A percentile compares a stretch with the other conserved stretches of the same genome.
phyloP scores from a whole-genome alignment of 1,140 invertebrate genomes.

The Pseudomyrmex flavicornis region DNA sequence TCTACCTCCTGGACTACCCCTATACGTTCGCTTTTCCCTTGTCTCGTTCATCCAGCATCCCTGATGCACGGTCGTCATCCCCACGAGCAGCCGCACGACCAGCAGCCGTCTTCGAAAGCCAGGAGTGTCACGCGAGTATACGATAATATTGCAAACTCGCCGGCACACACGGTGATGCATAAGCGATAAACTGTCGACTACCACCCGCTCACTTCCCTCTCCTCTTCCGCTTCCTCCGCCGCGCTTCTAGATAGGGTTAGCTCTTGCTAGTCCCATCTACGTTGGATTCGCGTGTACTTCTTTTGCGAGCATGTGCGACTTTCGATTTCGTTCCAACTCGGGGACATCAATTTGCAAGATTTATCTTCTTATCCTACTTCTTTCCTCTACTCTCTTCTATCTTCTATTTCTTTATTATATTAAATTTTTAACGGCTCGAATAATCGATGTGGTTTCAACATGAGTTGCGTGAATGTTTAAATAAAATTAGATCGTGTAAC shows the following conservation, averaged over 20 bases:
- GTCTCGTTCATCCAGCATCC: conserved; percentile 42
- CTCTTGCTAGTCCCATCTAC: background rate
- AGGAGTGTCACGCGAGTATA: conserved; percentile 75
- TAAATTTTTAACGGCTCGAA: background rate
- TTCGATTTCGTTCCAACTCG: background rate
- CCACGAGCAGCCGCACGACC: conserved; percentile 54
- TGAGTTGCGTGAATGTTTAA: background rate
- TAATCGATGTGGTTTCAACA: background rate
- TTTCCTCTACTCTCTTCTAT: background rate
- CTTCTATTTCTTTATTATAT: no score
- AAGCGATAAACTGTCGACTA: conserved; percentile 72
- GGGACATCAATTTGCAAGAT: background rate
- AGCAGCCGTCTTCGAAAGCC: conserved; percentile 72
- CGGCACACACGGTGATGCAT: conserved; percentile 69
- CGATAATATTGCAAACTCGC: conserved; percentile 77
- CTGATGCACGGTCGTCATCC: conserved; percentile 56
- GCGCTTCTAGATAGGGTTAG: background rate
- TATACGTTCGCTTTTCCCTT: background rate
- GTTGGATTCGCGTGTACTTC: no score
- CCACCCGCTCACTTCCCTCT: background rate
- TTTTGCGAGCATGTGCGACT: background rate
- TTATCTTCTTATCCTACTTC: background rate
- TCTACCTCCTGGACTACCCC: conserved; percentile 22
- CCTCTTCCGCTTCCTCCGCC: no score
- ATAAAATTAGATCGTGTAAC: background rate